Percentiles rank a stretch among this genome's conserved stretches.
phyloP scores from a whole-genome alignment of 92 coral and sea anemone genomes.

The Galaxea fascicularis region DNA sequence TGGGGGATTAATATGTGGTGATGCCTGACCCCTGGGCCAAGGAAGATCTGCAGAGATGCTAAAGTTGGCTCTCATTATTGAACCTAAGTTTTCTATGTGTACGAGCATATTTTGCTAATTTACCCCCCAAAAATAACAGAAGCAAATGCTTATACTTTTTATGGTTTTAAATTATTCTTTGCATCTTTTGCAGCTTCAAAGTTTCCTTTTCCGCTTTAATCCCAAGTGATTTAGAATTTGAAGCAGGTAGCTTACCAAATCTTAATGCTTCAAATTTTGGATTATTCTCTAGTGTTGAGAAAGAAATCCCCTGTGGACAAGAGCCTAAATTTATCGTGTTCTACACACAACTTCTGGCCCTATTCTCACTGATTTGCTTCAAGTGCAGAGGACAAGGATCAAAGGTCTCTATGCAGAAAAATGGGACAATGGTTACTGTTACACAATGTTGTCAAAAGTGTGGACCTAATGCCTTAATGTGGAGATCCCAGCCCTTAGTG shows the following conservation, averaged over 20 bases:
- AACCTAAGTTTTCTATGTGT: slow-evolving; percentile 4
- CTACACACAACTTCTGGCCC: no score
- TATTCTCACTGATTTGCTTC: slow-evolving; percentile 21
- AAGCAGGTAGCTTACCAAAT: no score
- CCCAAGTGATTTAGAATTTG: neutral
- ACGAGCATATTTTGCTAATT: neutral
- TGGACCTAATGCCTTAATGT: slow-evolving; percentile 38
- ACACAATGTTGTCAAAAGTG: slow-evolving; percentile 43
- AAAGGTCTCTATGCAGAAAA: slow-evolving; percentile 51
- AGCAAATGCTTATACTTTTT: neutral
- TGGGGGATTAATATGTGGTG: neutral
- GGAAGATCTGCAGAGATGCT: neutral
- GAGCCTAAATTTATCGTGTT: slow-evolving; percentile 23
- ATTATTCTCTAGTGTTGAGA: slow-evolving; percentile 10
- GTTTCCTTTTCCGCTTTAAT: neutral
- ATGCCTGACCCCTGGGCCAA: no score
- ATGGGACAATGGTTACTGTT: slow-evolving; percentile 66
- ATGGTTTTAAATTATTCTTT: neutral
- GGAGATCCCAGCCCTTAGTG: slow-evolving; percentile 69
- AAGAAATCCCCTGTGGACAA: slow-evolving; percentile 14
- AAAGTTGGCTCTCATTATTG: neutral
- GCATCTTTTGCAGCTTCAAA: neutral
- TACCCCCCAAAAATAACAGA: neutral
- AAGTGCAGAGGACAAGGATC: slow-evolving; percentile 21
- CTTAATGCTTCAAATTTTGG: neutral